Conservation (phyloP, 1,140 invertebrate genomes). For the Drosophila burlai region DNA sequence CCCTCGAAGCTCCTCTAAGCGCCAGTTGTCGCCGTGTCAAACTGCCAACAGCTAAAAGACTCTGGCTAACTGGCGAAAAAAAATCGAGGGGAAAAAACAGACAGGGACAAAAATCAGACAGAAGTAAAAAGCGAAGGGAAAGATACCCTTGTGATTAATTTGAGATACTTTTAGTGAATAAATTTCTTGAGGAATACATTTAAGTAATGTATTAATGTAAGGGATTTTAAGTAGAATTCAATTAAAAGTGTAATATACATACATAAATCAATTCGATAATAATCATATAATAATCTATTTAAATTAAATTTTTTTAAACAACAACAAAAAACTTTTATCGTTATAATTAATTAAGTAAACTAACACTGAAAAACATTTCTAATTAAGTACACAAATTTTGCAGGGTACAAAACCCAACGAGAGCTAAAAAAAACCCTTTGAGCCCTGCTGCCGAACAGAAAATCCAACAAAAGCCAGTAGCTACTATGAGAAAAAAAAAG, state of each 20-base stretch:
- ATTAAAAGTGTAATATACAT: too few relatives aligned
- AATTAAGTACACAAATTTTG: neutral
- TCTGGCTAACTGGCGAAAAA: conserved; percentile 41
- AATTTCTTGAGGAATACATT: too few relatives aligned
- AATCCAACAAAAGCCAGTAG: conserved; percentile 34
- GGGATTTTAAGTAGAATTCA: too few relatives aligned
- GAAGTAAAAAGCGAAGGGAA: neutral
- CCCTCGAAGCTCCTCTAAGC: neutral
- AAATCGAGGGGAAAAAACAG: conserved; percentile 12
- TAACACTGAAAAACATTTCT: too few relatives aligned
- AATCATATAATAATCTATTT: too few relatives aligned
- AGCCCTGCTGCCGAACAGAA: conserved; percentile 23
- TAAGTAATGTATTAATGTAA: too few relatives aligned
- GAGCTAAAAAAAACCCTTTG: conserved; percentile 13
- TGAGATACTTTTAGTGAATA: neutral
- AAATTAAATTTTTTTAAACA: neutral
- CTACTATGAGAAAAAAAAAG: neutral
- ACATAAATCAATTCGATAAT: too few relatives aligned
- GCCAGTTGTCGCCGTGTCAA: conserved; percentile 50
- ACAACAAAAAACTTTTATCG: neutral
- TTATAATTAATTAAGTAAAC: neutral
- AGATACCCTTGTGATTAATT: neutral
- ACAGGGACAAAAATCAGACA: neutral
- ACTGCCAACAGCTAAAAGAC: conserved; percentile 61
- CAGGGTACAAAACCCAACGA: neutral